Conservation (phyloP, 2,888 invertebrate species). For the Plemyria rubiginata region DNA sequence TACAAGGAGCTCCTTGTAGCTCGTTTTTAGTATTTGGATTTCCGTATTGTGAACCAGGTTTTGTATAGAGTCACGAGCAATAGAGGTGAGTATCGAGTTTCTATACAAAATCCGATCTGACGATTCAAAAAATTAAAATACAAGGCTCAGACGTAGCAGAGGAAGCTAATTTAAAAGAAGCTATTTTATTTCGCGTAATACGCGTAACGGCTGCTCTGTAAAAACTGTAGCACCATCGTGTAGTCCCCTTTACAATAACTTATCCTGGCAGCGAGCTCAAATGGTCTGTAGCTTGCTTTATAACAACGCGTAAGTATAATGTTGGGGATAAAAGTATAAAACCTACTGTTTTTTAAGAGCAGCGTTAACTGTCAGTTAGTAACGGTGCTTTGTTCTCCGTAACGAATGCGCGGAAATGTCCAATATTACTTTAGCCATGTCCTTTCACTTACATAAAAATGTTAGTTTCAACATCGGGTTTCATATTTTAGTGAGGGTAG, state of each 20-base stretch:
- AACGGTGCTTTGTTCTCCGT: constrained; percentile 40
- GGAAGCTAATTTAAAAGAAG: too few relatives aligned
- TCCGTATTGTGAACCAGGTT: too few relatives aligned
- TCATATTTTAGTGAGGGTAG: constrained; percentile 16
- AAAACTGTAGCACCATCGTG: constrained; percentile 23
- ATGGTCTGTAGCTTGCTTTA: constrained; percentile 65
- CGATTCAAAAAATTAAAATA: too few relatives aligned
- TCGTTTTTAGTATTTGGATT: too few relatives aligned
- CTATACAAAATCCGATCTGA: too few relatives aligned
- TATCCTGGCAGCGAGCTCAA: constrained; percentile 59
- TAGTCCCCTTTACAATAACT: constrained; percentile 61
- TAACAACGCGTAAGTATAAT: constrained; percentile 61
- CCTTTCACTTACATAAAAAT: constrained; percentile 28
- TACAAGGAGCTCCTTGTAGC: too few relatives aligned
- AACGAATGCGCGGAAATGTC: constrained; percentile 30
- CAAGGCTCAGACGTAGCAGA: too few relatives aligned
- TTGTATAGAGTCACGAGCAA: too few relatives aligned
- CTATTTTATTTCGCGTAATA: constrained; percentile 1
- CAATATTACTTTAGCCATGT: constrained; percentile 32
- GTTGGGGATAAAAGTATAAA: constrained; percentile 48
- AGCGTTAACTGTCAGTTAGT: constrained; percentile 51
- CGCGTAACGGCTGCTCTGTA: constrained; percentile 4
- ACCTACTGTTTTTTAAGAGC: constrained; percentile 53
- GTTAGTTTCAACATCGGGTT: constrained; percentile 8
- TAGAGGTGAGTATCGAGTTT: too few relatives aligned